A percentile compares a stretch with the other conserved stretches of the same genome.
These are phyloP conservation scores for Perca schrenkii DNA, from an alignment of 2,113 vertebrate species.

Conservation along the genomic window DNA sequence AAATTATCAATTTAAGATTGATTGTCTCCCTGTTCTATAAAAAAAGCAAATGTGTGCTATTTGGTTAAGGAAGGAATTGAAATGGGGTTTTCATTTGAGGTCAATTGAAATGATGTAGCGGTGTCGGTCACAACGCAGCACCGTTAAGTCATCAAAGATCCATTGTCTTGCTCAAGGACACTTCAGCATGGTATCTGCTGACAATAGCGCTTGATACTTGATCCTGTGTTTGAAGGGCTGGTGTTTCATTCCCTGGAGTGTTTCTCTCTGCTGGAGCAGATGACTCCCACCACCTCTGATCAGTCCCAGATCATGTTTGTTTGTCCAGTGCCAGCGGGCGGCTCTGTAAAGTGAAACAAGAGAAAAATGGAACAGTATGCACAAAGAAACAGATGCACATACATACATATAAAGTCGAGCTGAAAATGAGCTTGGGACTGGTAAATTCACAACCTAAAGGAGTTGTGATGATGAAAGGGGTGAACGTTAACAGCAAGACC, in stretches of 20 bases:
- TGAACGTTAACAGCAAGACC: too few relatives aligned
- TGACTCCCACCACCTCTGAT: conserved; percentile 34
- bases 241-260: background rate
- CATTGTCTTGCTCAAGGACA: conserved; percentile 46
- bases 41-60: background rate
- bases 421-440: background rate
- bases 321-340: conserved; percentile 5
- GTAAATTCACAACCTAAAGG: too few relatives aligned
- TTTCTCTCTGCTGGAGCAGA: background rate
- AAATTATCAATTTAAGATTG: background rate
- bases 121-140: conserved; percentile 6
- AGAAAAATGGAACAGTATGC: conserved; percentile 5
- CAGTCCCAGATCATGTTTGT: conserved; percentile 44
- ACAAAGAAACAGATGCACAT: background rate
- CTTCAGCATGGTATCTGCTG: conserved; percentile 16
- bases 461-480: too few relatives aligned
- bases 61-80: background rate
- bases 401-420: background rate
- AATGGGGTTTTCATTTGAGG: background rate
- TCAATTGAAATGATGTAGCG: background rate
- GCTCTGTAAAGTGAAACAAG: conserved; percentile 22
- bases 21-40: background rate
- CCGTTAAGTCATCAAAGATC: background rate
- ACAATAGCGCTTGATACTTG: conserved; percentile 35
- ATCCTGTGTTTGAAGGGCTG: conserved; percentile 7